Evolutionary conservation across 2,113 vertebrate species (phyloP).

Genomic region (Plecotus auritus): DNA sequence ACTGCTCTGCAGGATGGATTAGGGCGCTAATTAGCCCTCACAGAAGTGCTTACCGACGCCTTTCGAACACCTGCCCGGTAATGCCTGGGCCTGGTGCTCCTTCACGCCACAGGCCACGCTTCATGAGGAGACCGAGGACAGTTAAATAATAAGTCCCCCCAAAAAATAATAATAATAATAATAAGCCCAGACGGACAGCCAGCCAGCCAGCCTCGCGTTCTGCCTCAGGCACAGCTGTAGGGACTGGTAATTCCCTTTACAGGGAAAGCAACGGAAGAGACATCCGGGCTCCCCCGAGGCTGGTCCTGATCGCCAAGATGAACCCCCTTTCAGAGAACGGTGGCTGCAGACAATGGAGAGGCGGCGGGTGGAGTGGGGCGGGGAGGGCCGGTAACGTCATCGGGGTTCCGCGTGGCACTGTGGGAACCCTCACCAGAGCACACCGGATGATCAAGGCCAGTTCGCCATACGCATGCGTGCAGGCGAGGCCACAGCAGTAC

Average conservation of each 20-base stretch:
- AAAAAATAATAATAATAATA: too few relatives aligned
- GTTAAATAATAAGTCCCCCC: constrained; percentile 30
- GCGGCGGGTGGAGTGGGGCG: accelerated
- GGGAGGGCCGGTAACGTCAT: not conserved
- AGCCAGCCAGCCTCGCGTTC: not conserved
- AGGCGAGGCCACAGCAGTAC: too few relatives aligned
- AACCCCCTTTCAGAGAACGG: not conserved
- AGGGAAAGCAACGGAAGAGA: not conserved
- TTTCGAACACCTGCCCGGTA: constrained; percentile 80
- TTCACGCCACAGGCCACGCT: constrained; percentile 54
- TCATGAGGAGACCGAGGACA: constrained; percentile 53
- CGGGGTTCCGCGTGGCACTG: too few relatives aligned
- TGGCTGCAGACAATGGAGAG: not conserved
- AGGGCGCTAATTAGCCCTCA: constrained; percentile 76
- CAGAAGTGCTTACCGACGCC: constrained; percentile 77
- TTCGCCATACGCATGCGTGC: too few relatives aligned
- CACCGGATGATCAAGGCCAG: too few relatives aligned
- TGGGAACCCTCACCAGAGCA: too few relatives aligned
- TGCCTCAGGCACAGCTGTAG: not conserved
- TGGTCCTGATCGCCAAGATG: not conserved
- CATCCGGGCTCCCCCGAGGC: not conserved
- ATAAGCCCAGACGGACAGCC: too few relatives aligned
- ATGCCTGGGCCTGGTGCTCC: constrained; percentile 69
- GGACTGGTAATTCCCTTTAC: not conserved
- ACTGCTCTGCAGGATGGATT: constrained; percentile 73